Base-by-base conservation (phyloP, 2,113 vertebrate species). In the Hippolais icterina region DNA sequence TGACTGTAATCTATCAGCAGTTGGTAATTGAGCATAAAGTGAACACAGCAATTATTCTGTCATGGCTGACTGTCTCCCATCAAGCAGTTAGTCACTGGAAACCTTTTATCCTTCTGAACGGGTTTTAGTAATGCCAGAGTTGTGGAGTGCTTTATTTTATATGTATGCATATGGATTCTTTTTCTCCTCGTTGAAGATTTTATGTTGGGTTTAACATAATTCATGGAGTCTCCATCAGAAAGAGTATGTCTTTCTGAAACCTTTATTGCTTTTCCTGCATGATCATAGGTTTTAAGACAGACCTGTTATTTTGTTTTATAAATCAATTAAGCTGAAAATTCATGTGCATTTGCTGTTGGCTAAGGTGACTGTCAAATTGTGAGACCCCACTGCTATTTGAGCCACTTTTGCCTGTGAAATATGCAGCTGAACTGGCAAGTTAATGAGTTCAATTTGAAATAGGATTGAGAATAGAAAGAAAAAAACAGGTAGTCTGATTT, bases 131-230 rank as follows among this genome's bases (percentile, higher is more conserved):
- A 93, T 90, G 89, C 85, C 94, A 91, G 94, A 96, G 83, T 95
- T 96, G 93, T 92, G 91, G 96, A 96, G 95, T 97, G 94, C 96
- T 97, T 97, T 81, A 77, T 83, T 97, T 96, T 96, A 37, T 77
- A 76, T 75, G 37, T 94, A 61, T 71, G 52, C 93, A 35, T 65
- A 83, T 75, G 49, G 94, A 71, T 96, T 92, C 94, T 97, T 89
- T 92, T 94, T 70, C 35, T 87, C 75, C 94, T 97, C n/a, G 79
- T 91, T 93, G 95, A 96, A 93, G 94, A 60, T 89, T 97, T 94
- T 91, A 11, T 25, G 29, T 96, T 97, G 64, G 84, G 57, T 94
- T 96, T 96, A 94, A 96, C 94, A 84, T 89, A 86, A 44, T 91
- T 95, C 77, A 61, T 75, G 82, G 78, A 90, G 37, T 90, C 65